phyloP scores from a whole-genome alignment of 2,113 vertebrate genomes.

The Oreotragus oreotragus region DNA sequence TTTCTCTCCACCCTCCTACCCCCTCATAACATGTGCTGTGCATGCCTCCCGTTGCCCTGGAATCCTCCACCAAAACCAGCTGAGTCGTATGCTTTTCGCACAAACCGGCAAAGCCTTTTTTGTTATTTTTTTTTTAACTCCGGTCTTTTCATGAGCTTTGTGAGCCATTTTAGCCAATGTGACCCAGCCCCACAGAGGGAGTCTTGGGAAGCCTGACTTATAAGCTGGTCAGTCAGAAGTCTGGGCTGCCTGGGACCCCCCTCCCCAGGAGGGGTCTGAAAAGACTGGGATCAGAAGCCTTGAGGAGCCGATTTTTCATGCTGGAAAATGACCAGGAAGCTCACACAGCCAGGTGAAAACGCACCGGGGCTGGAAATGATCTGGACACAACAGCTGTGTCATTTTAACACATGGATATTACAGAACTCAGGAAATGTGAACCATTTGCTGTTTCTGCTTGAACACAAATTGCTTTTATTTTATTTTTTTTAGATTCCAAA shows the following conservation, averaged over 20 bases:
- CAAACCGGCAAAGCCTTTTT: not conserved
- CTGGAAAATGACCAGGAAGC: not conserved
- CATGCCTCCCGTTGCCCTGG: not conserved
- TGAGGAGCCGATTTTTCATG: not conserved
- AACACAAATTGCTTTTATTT: not conserved
- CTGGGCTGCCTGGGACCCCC: not conserved
- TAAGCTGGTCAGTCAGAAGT: not conserved
- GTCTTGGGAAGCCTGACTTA: not conserved
- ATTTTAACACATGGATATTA: not conserved
- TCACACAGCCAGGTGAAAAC: not conserved
- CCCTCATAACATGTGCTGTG: not conserved
- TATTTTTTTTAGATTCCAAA: not conserved
- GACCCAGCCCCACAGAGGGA: not conserved
- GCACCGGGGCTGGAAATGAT: not conserved
- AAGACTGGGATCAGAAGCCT: not conserved
- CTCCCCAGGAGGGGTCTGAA: not conserved
- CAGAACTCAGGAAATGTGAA: not conserved
- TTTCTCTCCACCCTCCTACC: not conserved
- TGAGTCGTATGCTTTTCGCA: not conserved
- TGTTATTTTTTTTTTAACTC: not conserved
- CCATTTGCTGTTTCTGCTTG: not conserved
- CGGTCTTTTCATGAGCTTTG: rapidly evolving
- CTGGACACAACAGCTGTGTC: not conserved
- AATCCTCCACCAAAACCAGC: not conserved
- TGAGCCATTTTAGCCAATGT: not conserved